These are phyloP conservation scores for Piscicola geometra DNA, from an alignment of 2,888 invertebrate species.

Conservation along the genomic window DNA sequence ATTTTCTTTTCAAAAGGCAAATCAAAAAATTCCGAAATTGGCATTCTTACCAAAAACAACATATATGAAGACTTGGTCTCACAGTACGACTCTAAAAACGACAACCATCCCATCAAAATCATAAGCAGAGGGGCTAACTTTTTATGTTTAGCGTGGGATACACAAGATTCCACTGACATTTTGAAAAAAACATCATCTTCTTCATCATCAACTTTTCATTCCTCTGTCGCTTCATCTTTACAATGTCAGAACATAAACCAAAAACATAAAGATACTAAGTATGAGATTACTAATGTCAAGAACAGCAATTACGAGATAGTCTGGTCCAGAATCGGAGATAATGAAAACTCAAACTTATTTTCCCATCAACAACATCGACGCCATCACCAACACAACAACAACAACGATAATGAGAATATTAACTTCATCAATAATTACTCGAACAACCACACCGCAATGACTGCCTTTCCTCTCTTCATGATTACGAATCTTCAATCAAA, in stretches of 20 bases:
- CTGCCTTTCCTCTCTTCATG: neutral
- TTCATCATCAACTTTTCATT: neutral
- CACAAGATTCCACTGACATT: neutral
- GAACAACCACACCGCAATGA: neutral
- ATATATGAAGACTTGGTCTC: too few relatives aligned
- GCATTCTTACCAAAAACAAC: too few relatives aligned
- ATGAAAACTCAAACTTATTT: neutral
- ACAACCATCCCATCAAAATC: conserved; percentile 3
- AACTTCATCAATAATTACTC: neutral
- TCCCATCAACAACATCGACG: conserved; percentile 9
- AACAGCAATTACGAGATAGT: neutral
- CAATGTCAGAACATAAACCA: neutral
- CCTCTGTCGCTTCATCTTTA: neutral
- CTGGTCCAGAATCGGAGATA: neutral
- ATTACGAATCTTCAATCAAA: neutral
- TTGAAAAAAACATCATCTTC: neutral
- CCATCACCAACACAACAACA: neutral
- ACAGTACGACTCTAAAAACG: too few relatives aligned
- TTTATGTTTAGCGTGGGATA: neutral
- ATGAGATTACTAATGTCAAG: neutral
- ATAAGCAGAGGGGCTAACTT: neutral
- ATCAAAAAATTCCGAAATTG: too few relatives aligned
- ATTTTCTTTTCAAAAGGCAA: too few relatives aligned
- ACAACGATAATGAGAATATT: neutral
- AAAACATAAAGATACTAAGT: neutral